Base-by-base conservation (phyloP, 2,113 vertebrate genomes). In the Carassius gibelio region DNA sequence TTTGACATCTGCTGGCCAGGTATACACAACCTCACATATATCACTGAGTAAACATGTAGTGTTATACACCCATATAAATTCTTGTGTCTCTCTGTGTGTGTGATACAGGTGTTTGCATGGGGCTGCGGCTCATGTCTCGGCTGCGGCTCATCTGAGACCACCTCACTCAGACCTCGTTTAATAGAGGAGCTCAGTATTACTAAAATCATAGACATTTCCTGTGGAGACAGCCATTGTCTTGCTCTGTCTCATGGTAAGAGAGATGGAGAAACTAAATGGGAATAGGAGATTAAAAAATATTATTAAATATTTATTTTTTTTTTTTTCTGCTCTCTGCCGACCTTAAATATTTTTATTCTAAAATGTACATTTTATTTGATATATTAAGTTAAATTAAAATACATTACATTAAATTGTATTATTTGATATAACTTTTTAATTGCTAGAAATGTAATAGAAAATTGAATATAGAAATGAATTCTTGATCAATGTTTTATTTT, bases 141-240 rank as follows among this genome's bases (percentile, higher is more conserved):
- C 26, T 99, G 97, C 36, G 98, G 98, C 85, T 99, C 98, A 11
- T 98, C 98, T 5, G 98, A 99, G 93, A 98, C 96, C 0, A 99
- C 98, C 5, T 96, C 97, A 26, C 94, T 99, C 84, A 94, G 96
- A 84, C 98, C 98, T 36, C 96, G 98, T 87, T 95, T 99, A 85
- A 95, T 99, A 55, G 98, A 99, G 87, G 98, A 99, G 83, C 91
- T 99, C 87, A 96, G 97, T 52, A 95, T 98, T 80, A 99, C 98
- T 14, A 97, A 98, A 90, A 96, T 99, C 87, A 98, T 99, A 64
- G 98, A 99, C 88, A 97, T 99, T 92, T 99, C 97, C 3, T 99
- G 97, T 90, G 98, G 98, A 85, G 98, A 99, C 91, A 99, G 98
- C 90, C 98, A 99, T 90, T 99, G 98, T 91, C 93, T 99, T 91